phyloP scores from a whole-genome alignment of 2,888 invertebrate species.

The Drosophila recens region DNA sequence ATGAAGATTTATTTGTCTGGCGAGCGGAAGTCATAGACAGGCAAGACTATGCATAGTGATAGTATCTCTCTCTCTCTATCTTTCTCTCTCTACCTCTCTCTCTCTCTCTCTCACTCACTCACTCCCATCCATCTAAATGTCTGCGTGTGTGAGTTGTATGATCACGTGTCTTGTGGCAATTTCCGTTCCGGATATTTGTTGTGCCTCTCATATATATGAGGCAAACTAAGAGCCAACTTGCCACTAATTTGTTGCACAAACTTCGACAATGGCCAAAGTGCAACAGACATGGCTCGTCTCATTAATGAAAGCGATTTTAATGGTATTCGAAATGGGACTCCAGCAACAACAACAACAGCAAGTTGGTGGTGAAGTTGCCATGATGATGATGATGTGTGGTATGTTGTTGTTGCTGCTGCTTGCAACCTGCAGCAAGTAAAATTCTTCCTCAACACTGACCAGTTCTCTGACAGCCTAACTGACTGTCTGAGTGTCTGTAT shows the following conservation, averaged over 20 bases:
- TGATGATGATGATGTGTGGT: slow-evolving; percentile 24
- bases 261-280: slow-evolving; percentile 50
- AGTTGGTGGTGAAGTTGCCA: slow-evolving; percentile 10
- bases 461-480: slow-evolving; percentile 16
- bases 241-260: slow-evolving; percentile 74
- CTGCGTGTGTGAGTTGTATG: slow-evolving; percentile 30
- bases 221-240: slow-evolving; percentile 69
- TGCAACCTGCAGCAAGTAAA: slow-evolving; percentile 10
- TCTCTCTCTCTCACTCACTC: neutral
- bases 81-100: neutral
- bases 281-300: slow-evolving; percentile 38
- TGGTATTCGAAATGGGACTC: slow-evolving; percentile 55
- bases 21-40: slow-evolving; percentile 68
- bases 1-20: slow-evolving; percentile 81
- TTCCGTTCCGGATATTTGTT: slow-evolving; percentile 77
- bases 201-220: slow-evolving; percentile 44
- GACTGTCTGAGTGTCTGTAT: slow-evolving; percentile 24
- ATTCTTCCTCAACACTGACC: slow-evolving; percentile 25
- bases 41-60: slow-evolving; percentile 57
- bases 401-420: slow-evolving; percentile 4
- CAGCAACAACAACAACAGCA: slow-evolving; percentile 32
- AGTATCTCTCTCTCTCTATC: slow-evolving; percentile 2
- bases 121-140: neutral
- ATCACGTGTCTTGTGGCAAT: slow-evolving; percentile 80
- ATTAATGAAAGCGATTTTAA: slow-evolving; percentile 67